Percentiles rank a stretch among this genome's conserved stretches.
Conservation (phyloP, 2,797 vertebrate species). For the Hirundo rustica region DNA sequence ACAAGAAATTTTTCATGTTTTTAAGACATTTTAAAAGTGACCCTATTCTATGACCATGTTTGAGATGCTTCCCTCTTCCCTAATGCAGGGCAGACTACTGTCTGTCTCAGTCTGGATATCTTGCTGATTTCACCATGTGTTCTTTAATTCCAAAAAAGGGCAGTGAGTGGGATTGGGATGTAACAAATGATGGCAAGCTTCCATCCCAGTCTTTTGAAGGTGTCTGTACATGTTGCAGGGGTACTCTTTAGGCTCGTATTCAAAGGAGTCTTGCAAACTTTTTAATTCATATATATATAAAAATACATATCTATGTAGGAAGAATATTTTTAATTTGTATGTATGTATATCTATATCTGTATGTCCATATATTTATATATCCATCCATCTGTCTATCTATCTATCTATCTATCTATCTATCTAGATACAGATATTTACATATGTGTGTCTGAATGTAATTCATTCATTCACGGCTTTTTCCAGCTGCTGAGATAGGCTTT, state of each 20-base stretch:
- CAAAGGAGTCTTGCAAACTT: background rate
- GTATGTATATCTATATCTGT: too few species aligned
- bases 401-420: too few species aligned
- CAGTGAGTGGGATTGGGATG: background rate
- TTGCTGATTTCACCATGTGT: background rate
- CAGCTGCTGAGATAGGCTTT: background rate
- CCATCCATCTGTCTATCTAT: background rate
- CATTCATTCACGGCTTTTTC: background rate
- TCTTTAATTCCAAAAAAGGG: background rate
- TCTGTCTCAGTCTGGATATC: background rate
- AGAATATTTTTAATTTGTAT: fast-evolving
- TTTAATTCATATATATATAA: background rate
- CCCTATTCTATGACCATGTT: fast-evolving
- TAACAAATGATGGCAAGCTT: background rate
- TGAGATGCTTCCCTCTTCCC: background rate
- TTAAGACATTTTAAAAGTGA: background rate
- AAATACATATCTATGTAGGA: background rate
- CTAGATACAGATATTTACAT: background rate
- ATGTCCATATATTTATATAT: too few species aligned
- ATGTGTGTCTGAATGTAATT: background rate
- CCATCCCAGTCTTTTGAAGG: background rate
- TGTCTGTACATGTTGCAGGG: background rate
- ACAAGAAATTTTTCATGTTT: background rate
- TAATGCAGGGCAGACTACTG: background rate
- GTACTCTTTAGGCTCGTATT: background rate